phyloP scores from a whole-genome alignment of 2,797 vertebrate species.

The Acanthurus tractus region DNA sequence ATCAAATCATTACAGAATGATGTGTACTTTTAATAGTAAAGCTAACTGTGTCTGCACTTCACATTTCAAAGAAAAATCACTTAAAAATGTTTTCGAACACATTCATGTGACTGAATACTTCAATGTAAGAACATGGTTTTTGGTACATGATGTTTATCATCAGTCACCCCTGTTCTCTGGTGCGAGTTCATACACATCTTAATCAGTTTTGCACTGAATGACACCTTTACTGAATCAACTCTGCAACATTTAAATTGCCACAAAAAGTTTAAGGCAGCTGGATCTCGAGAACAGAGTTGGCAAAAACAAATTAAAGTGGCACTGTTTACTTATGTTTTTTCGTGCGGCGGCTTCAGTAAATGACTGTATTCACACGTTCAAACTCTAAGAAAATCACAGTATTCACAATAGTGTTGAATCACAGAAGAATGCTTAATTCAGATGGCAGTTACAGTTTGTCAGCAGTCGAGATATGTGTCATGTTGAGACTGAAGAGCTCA shows the following conservation, averaged over 20 bases:
- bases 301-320: rapidly evolving
- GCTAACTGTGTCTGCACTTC: neutral
- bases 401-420: neutral
- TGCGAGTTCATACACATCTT: neutral
- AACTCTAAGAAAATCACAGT: neutral
- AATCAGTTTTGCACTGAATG: neutral
- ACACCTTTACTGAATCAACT: neutral
- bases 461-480: neutral
- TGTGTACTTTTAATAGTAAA: neutral
- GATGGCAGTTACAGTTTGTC: neutral
- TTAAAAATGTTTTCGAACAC: no score
- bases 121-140: neutral
- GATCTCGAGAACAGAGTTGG: neutral
- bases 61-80: no score
- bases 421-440: neutral
- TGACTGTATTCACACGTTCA: neutral
- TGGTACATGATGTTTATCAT: neutral
- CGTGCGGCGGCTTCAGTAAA: neutral
- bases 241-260: neutral
- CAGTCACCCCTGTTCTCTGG: neutral
- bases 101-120: no score
- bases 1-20: neutral
- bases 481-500: neutral
- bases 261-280: neutral
- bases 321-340: neutral